These are phyloP conservation scores for Psophia crepitans DNA, from an alignment of 2,113 vertebrate species.

Conservation along the genomic window DNA sequence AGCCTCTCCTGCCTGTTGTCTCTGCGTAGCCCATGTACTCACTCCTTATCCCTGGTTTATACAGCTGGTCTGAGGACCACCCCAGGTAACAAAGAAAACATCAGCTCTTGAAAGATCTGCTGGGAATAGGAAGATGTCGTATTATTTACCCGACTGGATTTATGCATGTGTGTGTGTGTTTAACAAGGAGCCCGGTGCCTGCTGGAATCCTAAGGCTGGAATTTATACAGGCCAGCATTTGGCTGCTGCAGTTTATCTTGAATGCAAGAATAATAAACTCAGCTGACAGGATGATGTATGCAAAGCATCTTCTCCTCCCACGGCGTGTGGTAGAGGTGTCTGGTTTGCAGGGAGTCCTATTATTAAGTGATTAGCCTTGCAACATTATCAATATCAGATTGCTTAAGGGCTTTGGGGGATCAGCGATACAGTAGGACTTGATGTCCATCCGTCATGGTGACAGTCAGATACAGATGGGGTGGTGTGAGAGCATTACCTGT, in stretches of 20 bases:
- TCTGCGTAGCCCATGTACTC: neutral
- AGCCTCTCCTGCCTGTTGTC: constrained; percentile 45
- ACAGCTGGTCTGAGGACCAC: constrained; percentile 73
- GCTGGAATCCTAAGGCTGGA: constrained; percentile 69
- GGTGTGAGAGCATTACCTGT: neutral
- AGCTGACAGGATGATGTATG: constrained; percentile 77
- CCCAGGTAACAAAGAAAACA: constrained; percentile 70
- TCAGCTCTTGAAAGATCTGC: constrained; percentile 35
- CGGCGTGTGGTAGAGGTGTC: constrained; percentile 53
- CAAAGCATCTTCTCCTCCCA: constrained; percentile 72
- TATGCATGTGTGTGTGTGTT: constrained; percentile 65
- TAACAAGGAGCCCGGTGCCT: constrained; percentile 63
- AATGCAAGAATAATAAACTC: constrained; percentile 78
- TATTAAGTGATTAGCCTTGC: constrained; percentile 69
- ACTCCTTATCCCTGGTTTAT: constrained; percentile 55
- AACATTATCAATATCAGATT: constrained; percentile 68
- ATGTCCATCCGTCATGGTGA: neutral
- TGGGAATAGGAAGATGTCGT: constrained; percentile 48
- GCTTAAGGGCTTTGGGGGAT: constrained; percentile 52
- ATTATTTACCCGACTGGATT: constrained; percentile 70
- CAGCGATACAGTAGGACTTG: constrained; percentile 9
- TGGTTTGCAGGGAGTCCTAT: constrained; percentile 65
- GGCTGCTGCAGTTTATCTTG: constrained; percentile 76
- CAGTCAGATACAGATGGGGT: neutral
- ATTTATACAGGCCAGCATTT: constrained; percentile 77